Percentiles rank a stretch among this genome's conserved stretches.
Conservation (phyloP, 2,797 vertebrate species). For the Luscinia megarhynchos region DNA sequence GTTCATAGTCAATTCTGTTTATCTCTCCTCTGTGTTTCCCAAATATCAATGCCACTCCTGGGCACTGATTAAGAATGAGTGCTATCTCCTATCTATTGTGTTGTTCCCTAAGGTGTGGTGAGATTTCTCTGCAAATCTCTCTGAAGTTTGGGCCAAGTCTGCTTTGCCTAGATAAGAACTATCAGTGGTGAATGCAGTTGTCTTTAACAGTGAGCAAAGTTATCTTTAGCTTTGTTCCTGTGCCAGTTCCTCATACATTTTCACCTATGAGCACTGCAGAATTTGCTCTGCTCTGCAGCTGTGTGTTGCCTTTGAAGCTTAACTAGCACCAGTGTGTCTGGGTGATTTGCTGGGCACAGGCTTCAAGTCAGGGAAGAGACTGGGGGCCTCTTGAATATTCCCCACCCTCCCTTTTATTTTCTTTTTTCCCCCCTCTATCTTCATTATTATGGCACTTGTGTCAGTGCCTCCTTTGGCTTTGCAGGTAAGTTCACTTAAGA, state of each 20-base stretch:
- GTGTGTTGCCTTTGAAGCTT: neutral
- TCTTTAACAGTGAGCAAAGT: neutral
- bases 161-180: neutral
- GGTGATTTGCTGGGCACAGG: neutral
- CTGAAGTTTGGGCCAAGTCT: neutral
- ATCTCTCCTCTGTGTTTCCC: neutral
- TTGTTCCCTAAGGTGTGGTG: neutral
- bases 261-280: neutral
- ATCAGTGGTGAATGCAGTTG: neutral
- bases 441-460: neutral
- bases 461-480: neutral
- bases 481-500: neutral
- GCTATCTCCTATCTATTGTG: neutral
- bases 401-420: neutral
- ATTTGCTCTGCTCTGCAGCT: neutral
- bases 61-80: neutral
- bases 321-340: neutral
- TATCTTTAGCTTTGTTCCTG: conserved; percentile 21
- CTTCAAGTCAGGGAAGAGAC: neutral
- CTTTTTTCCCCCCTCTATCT: accelerated
- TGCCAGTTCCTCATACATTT: neutral
- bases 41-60: neutral
- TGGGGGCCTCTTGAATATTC: neutral
- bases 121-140: neutral
- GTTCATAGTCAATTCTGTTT: neutral